Evolutionary conservation across 2,888 invertebrate genomes (phyloP), one percentile per base, ranked within the genome.

Genomic region (Netelia virgata): DNA sequence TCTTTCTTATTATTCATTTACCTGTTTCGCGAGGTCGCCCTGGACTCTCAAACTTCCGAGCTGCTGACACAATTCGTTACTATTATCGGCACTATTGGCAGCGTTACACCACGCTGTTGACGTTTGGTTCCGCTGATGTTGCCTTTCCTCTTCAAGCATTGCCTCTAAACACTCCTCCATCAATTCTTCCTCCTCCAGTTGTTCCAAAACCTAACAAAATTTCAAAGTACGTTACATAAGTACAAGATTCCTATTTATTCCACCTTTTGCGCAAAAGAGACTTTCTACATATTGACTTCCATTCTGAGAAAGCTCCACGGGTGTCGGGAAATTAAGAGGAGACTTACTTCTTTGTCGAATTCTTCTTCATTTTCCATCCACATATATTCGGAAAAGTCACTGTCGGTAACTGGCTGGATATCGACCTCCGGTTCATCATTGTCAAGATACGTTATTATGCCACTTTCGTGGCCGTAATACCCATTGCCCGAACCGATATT

Each of bases 361-460:
- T 98, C 98, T 90, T 98, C 98, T 91, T 98, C 97, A 90, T 98
- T 97, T 92, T 98, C 98, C 98, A 98, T 98, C 98, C 98, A 98
- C 95, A 98, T 95, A 92, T 98, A 98, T 91, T 98, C 98, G 0
- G 97, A 97, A 93, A 98, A 98, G 94, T 98, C 98, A 79, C 96
- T 96, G 68, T 95, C 96, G 5, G 94, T 94, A 47, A 87, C 88
- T 1, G 92, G 92, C 81, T 94, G 91, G 90, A 94, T 80, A 91
- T 94, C 88, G 86, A 94, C 91, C 55, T 94, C 94, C 1, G 89
- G 87, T 20, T 92, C 92, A 70, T 86, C 91, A 43, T 90, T 90
- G 43, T 93, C 93, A 57, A 92, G 80, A 63, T 91, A 93, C 0
- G 92, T 88, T 55, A 93, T 92, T 36, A 93, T 89, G 16, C 91